phyloP scores from a whole-genome alignment of 2,113 vertebrate species.

The Myotis lucifugus region DNA sequence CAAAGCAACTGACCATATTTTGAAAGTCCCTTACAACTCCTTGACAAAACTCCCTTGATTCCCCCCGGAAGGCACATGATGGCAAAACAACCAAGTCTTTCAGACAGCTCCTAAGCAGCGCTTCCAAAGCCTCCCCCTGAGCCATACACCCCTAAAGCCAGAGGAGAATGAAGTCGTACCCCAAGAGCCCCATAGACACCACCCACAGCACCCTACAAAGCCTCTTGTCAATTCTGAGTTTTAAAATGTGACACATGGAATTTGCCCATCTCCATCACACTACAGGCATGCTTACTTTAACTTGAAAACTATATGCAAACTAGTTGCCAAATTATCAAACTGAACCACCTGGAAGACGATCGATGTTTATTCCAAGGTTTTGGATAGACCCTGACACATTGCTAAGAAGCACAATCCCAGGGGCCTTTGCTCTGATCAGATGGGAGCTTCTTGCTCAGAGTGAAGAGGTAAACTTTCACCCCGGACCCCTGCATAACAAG shows the following conservation, averaged over 20 bases:
- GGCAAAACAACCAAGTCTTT: neutral
- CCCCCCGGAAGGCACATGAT: neutral
- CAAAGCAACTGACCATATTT: neutral
- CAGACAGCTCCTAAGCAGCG: neutral
- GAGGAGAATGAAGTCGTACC: neutral
- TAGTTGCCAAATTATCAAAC: neutral
- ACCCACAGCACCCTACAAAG: neutral
- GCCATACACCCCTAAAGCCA: neutral
- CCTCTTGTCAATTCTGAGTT: neutral
- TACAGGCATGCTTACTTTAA: neutral
- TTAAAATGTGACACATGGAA: neutral
- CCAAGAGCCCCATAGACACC: neutral
- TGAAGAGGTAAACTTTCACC: neutral
- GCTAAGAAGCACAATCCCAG: slow-evolving; percentile 2
- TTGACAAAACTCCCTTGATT: neutral
- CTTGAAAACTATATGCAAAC: neutral
- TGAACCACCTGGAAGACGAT: neutral
- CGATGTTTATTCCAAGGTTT: neutral
- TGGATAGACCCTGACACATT: neutral
- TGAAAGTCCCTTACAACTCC: neutral
- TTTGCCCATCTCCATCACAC: neutral
- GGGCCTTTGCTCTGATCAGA: neutral
- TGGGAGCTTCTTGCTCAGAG: neutral
- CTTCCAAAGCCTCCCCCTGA: neutral
- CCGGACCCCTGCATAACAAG: neutral